Percentiles rank a stretch among this genome's conserved stretches.
phyloP scores from a whole-genome alignment of 1,140 invertebrate genomes.

The Eupeodes corollae region DNA sequence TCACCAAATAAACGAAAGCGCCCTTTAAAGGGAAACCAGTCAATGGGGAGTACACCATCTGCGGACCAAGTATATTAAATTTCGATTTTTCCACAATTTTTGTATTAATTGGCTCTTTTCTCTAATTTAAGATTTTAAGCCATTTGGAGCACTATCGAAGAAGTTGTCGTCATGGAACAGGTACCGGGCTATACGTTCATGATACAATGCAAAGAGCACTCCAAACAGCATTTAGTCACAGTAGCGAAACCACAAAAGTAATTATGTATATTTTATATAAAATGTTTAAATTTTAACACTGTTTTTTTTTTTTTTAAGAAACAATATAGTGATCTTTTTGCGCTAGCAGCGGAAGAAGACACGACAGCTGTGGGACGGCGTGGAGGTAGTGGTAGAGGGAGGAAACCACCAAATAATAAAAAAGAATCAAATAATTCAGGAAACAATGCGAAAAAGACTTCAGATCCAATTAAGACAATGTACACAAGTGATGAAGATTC shows the following conservation, averaged over 20 bases:
- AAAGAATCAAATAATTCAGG: slow-evolving; percentile 31
- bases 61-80: slow-evolving; percentile 43
- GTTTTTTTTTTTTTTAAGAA: slow-evolving; percentile 45
- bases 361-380: slow-evolving; percentile 31
- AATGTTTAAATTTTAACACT: background rate
- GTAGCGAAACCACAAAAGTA: slow-evolving; percentile 61
- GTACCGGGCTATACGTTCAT: slow-evolving; percentile 47
- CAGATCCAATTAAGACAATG: slow-evolving; percentile 28
- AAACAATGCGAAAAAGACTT: slow-evolving; percentile 29
- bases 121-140: slow-evolving; percentile 57
- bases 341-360: slow-evolving; percentile 80
- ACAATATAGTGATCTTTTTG: slow-evolving; percentile 83
- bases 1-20: slow-evolving; percentile 87
- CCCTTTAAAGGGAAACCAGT: slow-evolving; percentile 50
- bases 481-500: slow-evolving; percentile 35
- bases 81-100: background rate
- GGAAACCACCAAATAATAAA: slow-evolving; percentile 30
- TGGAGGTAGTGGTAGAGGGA: slow-evolving; percentile 30
- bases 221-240: slow-evolving; percentile 62
- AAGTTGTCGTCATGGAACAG: slow-evolving; percentile 51
- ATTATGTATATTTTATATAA: slow-evolving; percentile 2
- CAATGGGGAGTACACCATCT: slow-evolving; percentile 44
- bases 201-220: slow-evolving; percentile 85
- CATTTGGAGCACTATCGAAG: slow-evolving; percentile 85
- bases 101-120: background rate